Evolutionary conservation across 2,888 invertebrate genomes (phyloP).

Genomic region (Troides oblongomaculatus): DNA sequence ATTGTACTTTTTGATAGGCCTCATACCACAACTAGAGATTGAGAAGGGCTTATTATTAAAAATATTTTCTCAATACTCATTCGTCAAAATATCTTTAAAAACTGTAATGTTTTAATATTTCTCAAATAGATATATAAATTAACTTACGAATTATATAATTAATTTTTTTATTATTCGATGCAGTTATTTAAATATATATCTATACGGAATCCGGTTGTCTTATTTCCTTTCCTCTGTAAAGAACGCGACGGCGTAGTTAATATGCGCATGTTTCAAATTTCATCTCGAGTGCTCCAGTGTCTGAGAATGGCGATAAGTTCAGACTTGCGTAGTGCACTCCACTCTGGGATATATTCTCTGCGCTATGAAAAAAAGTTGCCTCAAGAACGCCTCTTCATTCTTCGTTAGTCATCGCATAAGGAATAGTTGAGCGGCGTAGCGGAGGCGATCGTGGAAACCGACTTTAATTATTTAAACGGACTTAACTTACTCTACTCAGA

Average conservation of each 20-base stretch:
- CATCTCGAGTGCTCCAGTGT: constrained; percentile 21
- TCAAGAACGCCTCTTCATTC: constrained; percentile 25
- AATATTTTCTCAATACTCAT: no score
- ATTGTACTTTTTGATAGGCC: no score
- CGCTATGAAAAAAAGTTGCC: constrained; percentile 20
- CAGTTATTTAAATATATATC: background rate
- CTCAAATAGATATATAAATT: no score
- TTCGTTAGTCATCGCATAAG: constrained; percentile 25
- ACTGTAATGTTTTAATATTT: no score
- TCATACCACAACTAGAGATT: no score
- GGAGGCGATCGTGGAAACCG: constrained; percentile 22
- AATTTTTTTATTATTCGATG: no score
- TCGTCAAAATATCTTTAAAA: no score
- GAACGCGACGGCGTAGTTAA: constrained; percentile 20
- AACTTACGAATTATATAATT: no score
- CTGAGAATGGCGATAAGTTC: constrained; percentile 20
- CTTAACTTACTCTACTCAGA: background rate
- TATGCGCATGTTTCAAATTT: constrained; percentile 27
- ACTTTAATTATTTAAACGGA: constrained; percentile 6
- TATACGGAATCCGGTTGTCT: background rate
- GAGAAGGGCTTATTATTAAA: no score
- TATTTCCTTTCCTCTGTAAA: constrained; percentile 7
- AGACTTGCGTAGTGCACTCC: constrained; percentile 12
- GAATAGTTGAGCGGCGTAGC: constrained; percentile 30
- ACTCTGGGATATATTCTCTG: constrained; percentile 11